Evolutionary conservation across 2,797 vertebrate genomes (phyloP), one percentile per base, ranked within the genome.

Genomic region (Dallia pectoralis): DNA sequence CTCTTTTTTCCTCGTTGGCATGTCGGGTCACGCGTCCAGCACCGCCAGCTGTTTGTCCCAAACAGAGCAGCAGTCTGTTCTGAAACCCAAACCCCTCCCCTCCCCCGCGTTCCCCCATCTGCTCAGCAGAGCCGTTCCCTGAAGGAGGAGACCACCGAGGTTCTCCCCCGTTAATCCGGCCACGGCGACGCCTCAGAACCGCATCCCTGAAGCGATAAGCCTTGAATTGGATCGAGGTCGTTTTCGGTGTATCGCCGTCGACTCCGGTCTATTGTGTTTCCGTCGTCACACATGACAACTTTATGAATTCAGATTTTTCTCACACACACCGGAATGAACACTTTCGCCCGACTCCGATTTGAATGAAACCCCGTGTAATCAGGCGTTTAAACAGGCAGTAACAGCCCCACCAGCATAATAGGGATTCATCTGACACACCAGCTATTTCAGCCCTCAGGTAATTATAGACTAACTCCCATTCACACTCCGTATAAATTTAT

Each of bases 301-400:
- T 73, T 80, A 83, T 82, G 76, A 82, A 74, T 79, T 81, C 66
- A 44, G n/a, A 74, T 78, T 81, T 71, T 61, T 12, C 69, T 36
- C 40, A n/a, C n/a, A n/a, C n/a, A n/a, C 63, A 62, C 56, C 74
- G 69, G 65, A 77, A 66, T 48, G 19, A 19, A 30, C 69, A 36
- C 19, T 22, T 51, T 30, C 64, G 67, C 29, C 33, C 75, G 67
- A 61, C 67, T 47, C 32, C 15, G 2, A 77, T 78, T 80, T 69
- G 70, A 78, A 84, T 77, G 73, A 79, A 77, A 81, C 70, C 66
- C 71, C 69, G 75, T 70, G 71, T 74, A 79, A 73, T 79, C 79
- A 59, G 61, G 33, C 59, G 15, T 14, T 75, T 79, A 64, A 66
- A 75, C 67, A 75, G 63, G 70, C 71, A 40, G 36, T 40, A 40